Evolutionary conservation across 2,113 vertebrate species (phyloP), one percentile per base, ranked within the genome.

Genomic region (Pollachius pollachius): DNA sequence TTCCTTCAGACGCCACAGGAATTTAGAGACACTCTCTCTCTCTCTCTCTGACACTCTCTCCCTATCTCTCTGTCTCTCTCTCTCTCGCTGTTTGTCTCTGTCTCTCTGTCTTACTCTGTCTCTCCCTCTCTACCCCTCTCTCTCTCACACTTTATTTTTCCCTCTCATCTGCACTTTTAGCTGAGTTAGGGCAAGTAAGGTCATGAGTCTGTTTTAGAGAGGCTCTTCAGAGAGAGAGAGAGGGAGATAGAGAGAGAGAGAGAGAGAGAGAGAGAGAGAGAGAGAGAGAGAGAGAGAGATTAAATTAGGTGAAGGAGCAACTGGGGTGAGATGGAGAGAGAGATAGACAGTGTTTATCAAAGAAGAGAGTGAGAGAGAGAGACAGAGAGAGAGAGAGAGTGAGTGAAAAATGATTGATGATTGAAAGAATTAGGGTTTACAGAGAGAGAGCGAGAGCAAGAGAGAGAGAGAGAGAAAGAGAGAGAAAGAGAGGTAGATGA

Each of bases 1-100:
- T 87, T 88, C 81, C 85, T 85, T 81, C 77, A 79, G 77, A 80
- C 67, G 80, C 89, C 85, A 83, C 87, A 85, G 84, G 83, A 84
- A 87, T 89, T 84, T 18, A 75, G 21, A 52, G 18, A 68, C 62
- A 16, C 16, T 73, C 76, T 81, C 75, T 27, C 23, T 23, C 21
- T 56, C 27, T 60, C 18, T 21, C 17, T 77, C 73, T 82, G 81
- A 75, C 80, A 72, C 76, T 81, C 75, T 27, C 27, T 27, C 27
- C 4, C 27, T 27, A 2, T 4, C 27, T 27, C 27, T 27, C 27
- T 4, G 2, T 27, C 27, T 27, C 27, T 27, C 27, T 27, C 27
- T 27, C 2, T 27, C 27, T 27, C 23, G 23, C 21, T 56, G 16
- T 60, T 9, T 21, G 2, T 77, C 73, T 82, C 83, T 76, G 79